These are phyloP conservation scores for Amphipoea lucens DNA, from an alignment of 2,888 invertebrate genomes.

Conservation along the genomic window DNA sequence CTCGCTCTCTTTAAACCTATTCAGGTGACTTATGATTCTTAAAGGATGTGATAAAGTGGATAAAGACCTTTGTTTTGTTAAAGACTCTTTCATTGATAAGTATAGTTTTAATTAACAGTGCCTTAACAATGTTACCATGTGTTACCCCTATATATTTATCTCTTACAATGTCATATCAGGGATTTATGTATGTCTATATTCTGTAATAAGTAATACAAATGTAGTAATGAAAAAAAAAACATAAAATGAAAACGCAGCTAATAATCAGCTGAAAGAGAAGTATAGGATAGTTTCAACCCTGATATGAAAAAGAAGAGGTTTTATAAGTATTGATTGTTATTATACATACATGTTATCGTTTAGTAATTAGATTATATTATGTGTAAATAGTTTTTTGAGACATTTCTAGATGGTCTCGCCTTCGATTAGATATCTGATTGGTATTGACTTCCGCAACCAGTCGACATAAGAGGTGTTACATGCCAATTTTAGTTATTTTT, in stretches of 20 bases:
- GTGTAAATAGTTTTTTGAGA: conserved; percentile 51
- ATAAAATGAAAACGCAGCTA: neutral
- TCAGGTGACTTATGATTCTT: conserved; percentile 13
- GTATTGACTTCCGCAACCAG: conserved; percentile 10
- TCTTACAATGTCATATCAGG: conserved; percentile 31
- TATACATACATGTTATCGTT: conserved; percentile 57
- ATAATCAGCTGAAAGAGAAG: conserved; percentile 1
- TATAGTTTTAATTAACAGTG: conserved; percentile 41
- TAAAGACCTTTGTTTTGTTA: conserved; percentile 20
- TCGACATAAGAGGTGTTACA: neutral
- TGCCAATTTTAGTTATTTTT: conserved; percentile 21
- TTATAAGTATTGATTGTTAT: conserved; percentile 69
- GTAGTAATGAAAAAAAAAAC: neutral
- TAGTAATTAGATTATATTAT: conserved; percentile 50
- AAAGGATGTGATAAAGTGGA: conserved; percentile 24
- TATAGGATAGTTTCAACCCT: conserved; percentile 15
- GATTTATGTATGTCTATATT: conserved; percentile 8
- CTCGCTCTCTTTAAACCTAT: conserved; percentile 47
- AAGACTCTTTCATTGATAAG: conserved; percentile 32
- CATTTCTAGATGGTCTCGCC: conserved; percentile 34
- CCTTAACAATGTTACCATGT: conserved; percentile 61
- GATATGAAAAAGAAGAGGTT: conserved; percentile 46
- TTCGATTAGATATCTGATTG: conserved; percentile 45
- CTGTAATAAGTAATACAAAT: conserved; percentile 9
- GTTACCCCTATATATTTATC: conserved; percentile 57